Evolutionary conservation across 1,140 invertebrate species (phyloP), one percentile per base, ranked within the genome.

Genomic region (Panagrolaimus sp.): DNA sequence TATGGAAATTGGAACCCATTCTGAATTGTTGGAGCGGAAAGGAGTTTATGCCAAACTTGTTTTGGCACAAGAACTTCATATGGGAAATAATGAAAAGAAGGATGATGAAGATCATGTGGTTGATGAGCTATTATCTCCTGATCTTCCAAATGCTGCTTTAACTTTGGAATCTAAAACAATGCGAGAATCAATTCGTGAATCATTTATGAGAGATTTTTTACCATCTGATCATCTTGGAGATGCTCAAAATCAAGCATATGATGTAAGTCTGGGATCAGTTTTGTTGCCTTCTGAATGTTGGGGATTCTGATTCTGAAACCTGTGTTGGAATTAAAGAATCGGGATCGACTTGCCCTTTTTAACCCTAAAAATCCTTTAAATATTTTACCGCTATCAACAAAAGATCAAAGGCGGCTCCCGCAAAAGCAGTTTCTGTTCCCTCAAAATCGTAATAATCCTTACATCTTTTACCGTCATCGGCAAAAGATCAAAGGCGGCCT

Each of bases 1-100:
- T 9, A 69, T 80, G 1, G 85, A 85, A 77, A 64, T 55, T 10
- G 76, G 75, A 28, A 76, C 24, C 38, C 70, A 72, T 32, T 8
- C 45, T 17, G 70, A 69, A 17, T 43, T 71, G 46, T 43, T 71
- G 44, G 69, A 38, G 46, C 28, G 70, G 5, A 43, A 67, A 47
- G 71, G 71, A 6, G 70, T 62, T 14, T 71, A 71, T 58, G 10
- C 70, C 3, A 63, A 46, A 38, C 26, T 71, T 14, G 71, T 71
- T 8, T 2, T 21, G n/a, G 55, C 70, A 12, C 70, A 71, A 32
- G 71, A 71, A 62, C 17, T 71, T 38, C 32, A 38, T 38, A 38
- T 38, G 32, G 32, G 7, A 38, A 38, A 38, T 1, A 10, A 14
- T 9, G 52, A 63, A 15, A 45, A 71, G 9, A 26, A 62, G 12